Evolutionary conservation across 2,113 vertebrate species (phyloP).

Genomic region (Indicator indicator): DNA sequence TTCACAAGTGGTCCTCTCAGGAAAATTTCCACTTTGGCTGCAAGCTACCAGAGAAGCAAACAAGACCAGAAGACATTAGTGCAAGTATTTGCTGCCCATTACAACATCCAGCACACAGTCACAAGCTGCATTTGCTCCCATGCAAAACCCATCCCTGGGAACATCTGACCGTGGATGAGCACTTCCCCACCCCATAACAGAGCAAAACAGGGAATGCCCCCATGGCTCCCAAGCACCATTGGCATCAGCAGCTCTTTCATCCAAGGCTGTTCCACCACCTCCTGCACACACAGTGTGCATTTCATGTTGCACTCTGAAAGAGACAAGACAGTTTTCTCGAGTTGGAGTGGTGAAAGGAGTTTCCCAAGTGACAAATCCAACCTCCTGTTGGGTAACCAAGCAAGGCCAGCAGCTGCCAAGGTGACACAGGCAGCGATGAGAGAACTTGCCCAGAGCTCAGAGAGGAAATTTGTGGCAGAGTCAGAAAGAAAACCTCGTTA

Average conservation of each 20-base stretch:
- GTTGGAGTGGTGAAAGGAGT: not conserved
- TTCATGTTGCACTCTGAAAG: accelerated
- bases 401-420: not conserved
- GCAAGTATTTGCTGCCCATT: accelerated
- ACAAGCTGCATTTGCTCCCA: accelerated
- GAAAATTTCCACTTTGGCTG: not conserved
- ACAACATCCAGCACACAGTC: accelerated
- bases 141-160: not conserved
- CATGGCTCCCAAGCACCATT: accelerated
- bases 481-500: slow-evolving; percentile 63
- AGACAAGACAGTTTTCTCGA: accelerated
- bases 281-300: accelerated
- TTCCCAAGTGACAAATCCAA: not conserved
- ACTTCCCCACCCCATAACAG: accelerated
- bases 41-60: not conserved
- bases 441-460: not conserved
- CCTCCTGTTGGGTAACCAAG: not conserved
- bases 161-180: accelerated
- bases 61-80: accelerated
- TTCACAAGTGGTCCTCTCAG: accelerated
- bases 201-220: not conserved
- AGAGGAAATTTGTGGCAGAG: slow-evolving; percentile 36
- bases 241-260: not conserved
- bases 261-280: not conserved
- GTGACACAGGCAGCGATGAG: not conserved